phyloP scores from a whole-genome alignment of 2,888 invertebrate genomes.

The Eupsilia transversa region DNA sequence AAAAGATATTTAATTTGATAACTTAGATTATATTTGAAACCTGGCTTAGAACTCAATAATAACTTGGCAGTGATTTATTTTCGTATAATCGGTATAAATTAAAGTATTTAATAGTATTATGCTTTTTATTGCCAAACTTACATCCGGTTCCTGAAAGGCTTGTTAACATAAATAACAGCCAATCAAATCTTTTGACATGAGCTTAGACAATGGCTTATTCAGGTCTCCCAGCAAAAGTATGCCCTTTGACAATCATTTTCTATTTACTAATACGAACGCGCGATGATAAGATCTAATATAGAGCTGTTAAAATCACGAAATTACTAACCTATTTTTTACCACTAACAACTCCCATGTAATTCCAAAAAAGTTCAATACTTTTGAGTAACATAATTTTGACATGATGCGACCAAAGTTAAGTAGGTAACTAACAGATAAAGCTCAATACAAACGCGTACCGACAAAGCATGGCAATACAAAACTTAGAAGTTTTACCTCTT shows the following conservation, averaged over 20 bases:
- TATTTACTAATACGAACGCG: background rate
- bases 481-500: background rate
- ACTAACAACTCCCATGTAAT: background rate
- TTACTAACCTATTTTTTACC: background rate
- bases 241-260: background rate
- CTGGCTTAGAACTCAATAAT: constrained; percentile 6
- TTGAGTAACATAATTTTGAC: background rate
- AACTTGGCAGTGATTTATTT: constrained; percentile 37
- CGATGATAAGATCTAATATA: too few relatives aligned
- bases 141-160: background rate
- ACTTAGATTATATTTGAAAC: background rate
- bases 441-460: background rate
- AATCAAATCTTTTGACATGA: background rate
- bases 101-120: constrained; percentile 38
- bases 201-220: background rate
- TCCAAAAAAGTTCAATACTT: background rate
- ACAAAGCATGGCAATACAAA: background rate
- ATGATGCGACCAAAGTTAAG: background rate
- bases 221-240: background rate
- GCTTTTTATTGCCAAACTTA: constrained; percentile 25
- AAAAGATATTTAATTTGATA: constrained; percentile 46
- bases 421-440: background rate
- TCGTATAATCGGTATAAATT: background rate
- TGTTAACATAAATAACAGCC: background rate
- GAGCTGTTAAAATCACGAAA: background rate